Conservation (phyloP, 2,113 vertebrate species). For the Girardinichthys multiradiatus region DNA sequence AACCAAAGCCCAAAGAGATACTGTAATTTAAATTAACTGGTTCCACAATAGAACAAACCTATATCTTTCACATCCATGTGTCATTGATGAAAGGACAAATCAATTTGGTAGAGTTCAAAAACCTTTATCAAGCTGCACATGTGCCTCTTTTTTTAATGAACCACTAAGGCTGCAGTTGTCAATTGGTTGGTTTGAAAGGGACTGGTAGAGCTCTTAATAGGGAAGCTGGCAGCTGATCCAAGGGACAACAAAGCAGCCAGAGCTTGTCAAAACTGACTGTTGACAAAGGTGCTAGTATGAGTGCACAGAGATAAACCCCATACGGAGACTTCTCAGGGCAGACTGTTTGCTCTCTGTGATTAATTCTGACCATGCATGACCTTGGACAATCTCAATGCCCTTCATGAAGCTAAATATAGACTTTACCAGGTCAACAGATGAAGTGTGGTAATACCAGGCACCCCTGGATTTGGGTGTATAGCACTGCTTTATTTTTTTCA, state of each 20-base stretch:
- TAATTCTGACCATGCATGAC: constrained; percentile 59
- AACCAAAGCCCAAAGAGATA: not conserved
- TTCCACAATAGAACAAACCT: constrained; percentile 15
- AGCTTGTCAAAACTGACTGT: constrained; percentile 65
- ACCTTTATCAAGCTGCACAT: constrained; percentile 31
- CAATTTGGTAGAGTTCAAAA: constrained; percentile 15
- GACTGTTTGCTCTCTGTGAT: constrained; percentile 67
- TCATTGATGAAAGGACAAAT: not conserved
- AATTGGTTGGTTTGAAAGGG: constrained; percentile 45
- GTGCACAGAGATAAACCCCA: constrained; percentile 62
- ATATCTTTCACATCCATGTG: constrained; percentile 14
- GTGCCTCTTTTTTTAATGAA: constrained; percentile 46
- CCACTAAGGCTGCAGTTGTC: constrained; percentile 32
- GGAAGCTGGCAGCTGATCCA: constrained; percentile 60
- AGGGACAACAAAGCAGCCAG: constrained; percentile 58
- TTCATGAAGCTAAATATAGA: constrained; percentile 48
- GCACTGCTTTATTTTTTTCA: constrained; percentile 1
- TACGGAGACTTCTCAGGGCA: constrained; percentile 41
- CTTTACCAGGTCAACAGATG: constrained; percentile 27
- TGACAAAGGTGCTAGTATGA: constrained; percentile 64
- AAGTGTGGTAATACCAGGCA: constrained; percentile 5
- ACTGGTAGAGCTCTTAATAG: constrained; percentile 62
- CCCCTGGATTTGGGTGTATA: not conserved
- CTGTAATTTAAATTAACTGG: not conserved
- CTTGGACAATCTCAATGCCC: constrained; percentile 34